Evolutionary conservation across 2,113 vertebrate species (phyloP), one percentile per base, ranked within the genome.

Genomic region (Malaclemys terrapin): DNA sequence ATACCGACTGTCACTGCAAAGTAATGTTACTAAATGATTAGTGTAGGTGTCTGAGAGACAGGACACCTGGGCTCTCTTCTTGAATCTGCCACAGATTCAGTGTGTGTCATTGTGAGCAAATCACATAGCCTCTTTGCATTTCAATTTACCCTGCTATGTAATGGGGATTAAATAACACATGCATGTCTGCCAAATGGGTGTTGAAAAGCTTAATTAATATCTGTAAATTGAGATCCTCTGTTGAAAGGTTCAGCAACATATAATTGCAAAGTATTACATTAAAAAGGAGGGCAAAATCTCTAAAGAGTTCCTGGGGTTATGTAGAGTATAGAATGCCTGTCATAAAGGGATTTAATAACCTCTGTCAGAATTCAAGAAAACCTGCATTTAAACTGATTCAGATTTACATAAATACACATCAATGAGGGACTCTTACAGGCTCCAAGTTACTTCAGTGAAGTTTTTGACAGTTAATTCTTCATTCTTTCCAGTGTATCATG

Each of bases 171-270:
- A 96, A 95, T 82, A 93, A 88, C 92, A 50, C 93, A 87, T 95
- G 95, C 42, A 10, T 20, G 6, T 88, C 57, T 95, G 92, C 88
- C 92, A 96, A 80, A 76, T 11, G 91, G 93, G 92, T 0, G 49
- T 96, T 97, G 95, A 96, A 93, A 97, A 96, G 95, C 91, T 92
- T 95, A 80, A 82, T 84, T 95, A 80, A 93, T 96, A 94, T 97
- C 95, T 92, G 92, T 92, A 96, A 96, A 95, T 95, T 91, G 84
- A 96, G 96, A 85, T 94, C 87, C 89, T 92, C 80, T 84, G 95
- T 89, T 95, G 97, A 94, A 97, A 97, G 88, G 75, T 90, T 95
- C 93, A 96, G 97, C 89, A 94, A 95, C 95, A 94, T 96, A 92
- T 95, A 96, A 95, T 96, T 5, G 3, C 65, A 92, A 94, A 93